These are phyloP conservation scores for Arctia plantaginis DNA, from an alignment of 2,888 invertebrate species.

Conservation along the genomic window DNA sequence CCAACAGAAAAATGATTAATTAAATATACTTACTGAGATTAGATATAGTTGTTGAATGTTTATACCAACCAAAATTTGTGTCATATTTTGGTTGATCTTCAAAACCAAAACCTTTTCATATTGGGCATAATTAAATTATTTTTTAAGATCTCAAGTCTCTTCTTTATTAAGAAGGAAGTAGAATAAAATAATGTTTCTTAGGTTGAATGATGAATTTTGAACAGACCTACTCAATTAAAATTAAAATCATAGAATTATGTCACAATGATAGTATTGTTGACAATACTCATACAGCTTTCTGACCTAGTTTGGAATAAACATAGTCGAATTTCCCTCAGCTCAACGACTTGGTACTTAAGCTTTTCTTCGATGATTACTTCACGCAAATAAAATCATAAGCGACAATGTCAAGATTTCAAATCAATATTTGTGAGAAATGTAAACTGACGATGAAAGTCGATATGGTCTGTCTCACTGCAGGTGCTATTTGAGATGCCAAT, in stretches of 20 bases:
- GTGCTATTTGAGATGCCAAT: neutral
- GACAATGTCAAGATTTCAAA: constrained; percentile 13
- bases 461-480: neutral
- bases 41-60: too few species aligned
- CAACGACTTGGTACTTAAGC: neutral
- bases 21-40: too few species aligned
- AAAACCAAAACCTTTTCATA: too few species aligned
- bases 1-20: too few species aligned
- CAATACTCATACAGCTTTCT: neutral
- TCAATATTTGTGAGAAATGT: constrained; percentile 20
- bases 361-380: neutral
- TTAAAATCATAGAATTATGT: neutral
- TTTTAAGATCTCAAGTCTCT: too few species aligned
- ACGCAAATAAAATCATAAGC: constrained; percentile 1
- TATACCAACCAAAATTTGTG: too few species aligned
- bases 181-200: too few species aligned
- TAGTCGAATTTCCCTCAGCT: neutral
- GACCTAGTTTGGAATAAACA: neutral
- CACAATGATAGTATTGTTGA: neutral
- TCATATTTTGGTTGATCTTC: too few species aligned
- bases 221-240: too few species aligned
- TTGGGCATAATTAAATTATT: too few species aligned
- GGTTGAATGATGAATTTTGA: too few species aligned
- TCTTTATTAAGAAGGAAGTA: too few species aligned
- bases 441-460: constrained; percentile 13